Evolutionary conservation across 2,797 vertebrate genomes (phyloP).

Genomic region (Antennarius maculatus): DNA sequence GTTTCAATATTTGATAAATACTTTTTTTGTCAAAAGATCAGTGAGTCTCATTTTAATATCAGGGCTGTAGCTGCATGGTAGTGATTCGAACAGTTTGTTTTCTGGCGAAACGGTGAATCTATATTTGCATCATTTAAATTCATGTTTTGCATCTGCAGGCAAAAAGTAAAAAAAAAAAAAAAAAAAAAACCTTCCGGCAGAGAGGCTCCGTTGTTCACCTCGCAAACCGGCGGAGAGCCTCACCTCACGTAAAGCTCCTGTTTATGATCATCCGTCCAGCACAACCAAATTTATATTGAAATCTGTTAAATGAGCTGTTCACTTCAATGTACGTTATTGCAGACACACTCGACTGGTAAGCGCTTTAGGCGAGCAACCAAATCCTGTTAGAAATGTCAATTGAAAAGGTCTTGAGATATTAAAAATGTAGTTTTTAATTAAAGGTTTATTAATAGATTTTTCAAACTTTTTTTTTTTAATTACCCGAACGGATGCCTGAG

Average conservation of each 20-base stretch:
- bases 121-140: background rate
- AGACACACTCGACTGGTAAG: constrained; percentile 67
- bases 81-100: background rate
- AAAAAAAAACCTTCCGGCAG: background rate
- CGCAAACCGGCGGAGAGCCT: background rate
- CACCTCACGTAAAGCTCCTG: constrained; percentile 22
- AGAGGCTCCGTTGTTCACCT: constrained; percentile 2
- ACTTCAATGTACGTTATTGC: constrained; percentile 62
- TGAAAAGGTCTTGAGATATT: constrained; percentile 85
- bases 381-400: constrained; percentile 83
- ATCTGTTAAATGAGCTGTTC: constrained; percentile 67
- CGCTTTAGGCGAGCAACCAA: constrained; percentile 79
- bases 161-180: background rate
- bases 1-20: background rate
- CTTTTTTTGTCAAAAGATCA: background rate
- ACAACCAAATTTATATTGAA: constrained; percentile 44
- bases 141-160: background rate
- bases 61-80: background rate
- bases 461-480: constrained; percentile 83
- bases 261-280: constrained; percentile 44
- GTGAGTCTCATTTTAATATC: constrained; percentile 2
- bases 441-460: constrained; percentile 86
- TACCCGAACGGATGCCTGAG: constrained; percentile 80
- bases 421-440: constrained; percentile 88
- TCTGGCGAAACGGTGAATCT: background rate